phyloP scores from a whole-genome alignment of 2,888 invertebrate species.

The Hypolimnas misippus region DNA sequence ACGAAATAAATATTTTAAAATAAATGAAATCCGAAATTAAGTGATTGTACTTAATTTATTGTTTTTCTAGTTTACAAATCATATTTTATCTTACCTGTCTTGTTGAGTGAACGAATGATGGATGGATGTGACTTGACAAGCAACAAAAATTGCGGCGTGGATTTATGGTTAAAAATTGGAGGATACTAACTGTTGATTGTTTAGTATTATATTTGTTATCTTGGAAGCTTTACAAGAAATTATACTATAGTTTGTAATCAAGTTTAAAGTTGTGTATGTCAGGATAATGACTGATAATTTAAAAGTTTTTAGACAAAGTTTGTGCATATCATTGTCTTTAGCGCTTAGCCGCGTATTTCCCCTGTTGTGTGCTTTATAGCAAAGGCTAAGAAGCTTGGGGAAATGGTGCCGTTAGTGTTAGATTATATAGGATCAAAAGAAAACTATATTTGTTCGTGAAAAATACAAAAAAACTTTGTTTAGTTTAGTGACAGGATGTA shows the following conservation, averaged over 20 bases:
- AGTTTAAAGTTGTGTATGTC: constrained; percentile 55
- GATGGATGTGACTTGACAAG: constrained; percentile 67
- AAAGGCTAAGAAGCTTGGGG: constrained; percentile 60
- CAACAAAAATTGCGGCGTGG: constrained; percentile 80
- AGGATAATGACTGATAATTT: constrained; percentile 75
- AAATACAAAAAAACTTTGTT: constrained; percentile 40
- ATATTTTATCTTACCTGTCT: constrained; percentile 20
- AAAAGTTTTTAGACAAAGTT: constrained; percentile 78
- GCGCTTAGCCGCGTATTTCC: constrained; percentile 66
- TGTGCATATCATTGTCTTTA: constrained; percentile 81
- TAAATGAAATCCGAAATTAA: too few relatives aligned
- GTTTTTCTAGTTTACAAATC: constrained; percentile 11
- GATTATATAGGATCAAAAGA: constrained; percentile 65
- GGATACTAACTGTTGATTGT: constrained; percentile 60
- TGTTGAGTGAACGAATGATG: constrained; percentile 42
- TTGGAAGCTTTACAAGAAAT: constrained; percentile 40
- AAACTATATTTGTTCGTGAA: constrained; percentile 67
- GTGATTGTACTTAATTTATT: constrained; percentile 17
- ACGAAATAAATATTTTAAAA: too few relatives aligned
- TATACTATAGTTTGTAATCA: constrained; percentile 20
- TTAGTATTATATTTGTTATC: constrained; percentile 48
- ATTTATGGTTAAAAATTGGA: constrained; percentile 71
- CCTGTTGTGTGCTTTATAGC: constrained; percentile 74
- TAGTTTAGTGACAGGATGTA: constrained; percentile 82
- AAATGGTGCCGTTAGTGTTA: constrained; percentile 69